Conservation (phyloP, 2,888 invertebrate genomes). For the Drepanosiphum platanoidis region DNA sequence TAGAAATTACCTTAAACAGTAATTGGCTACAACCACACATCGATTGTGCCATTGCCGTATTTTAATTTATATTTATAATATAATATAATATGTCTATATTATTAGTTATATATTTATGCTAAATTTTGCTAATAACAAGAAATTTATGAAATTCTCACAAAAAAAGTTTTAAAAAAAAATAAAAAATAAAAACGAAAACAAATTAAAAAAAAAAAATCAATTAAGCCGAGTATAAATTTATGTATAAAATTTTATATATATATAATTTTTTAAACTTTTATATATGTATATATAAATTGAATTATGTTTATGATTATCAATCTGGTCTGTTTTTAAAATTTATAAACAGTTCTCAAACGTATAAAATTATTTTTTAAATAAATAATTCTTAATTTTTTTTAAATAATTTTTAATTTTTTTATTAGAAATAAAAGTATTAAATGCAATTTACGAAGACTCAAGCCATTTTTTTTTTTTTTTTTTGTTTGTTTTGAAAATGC, state of each 20-base stretch:
- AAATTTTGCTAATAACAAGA: slow-evolving; percentile 62
- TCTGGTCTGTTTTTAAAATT: slow-evolving; percentile 58
- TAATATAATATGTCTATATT: slow-evolving; percentile 55
- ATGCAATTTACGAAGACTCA: slow-evolving; percentile 55
- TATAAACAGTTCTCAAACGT: slow-evolving; percentile 54
- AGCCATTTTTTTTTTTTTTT: slow-evolving; percentile 45
- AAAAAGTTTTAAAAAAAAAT: slow-evolving; percentile 33
- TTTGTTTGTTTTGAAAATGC: slow-evolving; percentile 38
- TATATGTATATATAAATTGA: slow-evolving; percentile 53
- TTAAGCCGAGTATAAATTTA: slow-evolving; percentile 47
- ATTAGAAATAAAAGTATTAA: slow-evolving; percentile 58
- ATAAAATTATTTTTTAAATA: slow-evolving; percentile 58
- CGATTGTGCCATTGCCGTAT: background rate
- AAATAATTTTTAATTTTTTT: slow-evolving; percentile 28
- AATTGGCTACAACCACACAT: slow-evolving; percentile 3
- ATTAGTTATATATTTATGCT: slow-evolving; percentile 58
- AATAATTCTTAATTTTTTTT: slow-evolving; percentile 58
- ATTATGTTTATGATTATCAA: slow-evolving; percentile 61
- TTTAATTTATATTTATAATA: slow-evolving; percentile 40
- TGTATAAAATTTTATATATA: slow-evolving; percentile 55
- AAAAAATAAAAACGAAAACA: no score
- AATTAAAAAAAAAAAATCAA: slow-evolving; percentile 36
- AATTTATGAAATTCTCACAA: slow-evolving; percentile 56
- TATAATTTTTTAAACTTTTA: slow-evolving; percentile 30
- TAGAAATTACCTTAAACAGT: slow-evolving; percentile 55